Evolutionary conservation across 2,797 vertebrate genomes (phyloP).

Genomic region (Hippocampus kuda): DNA sequence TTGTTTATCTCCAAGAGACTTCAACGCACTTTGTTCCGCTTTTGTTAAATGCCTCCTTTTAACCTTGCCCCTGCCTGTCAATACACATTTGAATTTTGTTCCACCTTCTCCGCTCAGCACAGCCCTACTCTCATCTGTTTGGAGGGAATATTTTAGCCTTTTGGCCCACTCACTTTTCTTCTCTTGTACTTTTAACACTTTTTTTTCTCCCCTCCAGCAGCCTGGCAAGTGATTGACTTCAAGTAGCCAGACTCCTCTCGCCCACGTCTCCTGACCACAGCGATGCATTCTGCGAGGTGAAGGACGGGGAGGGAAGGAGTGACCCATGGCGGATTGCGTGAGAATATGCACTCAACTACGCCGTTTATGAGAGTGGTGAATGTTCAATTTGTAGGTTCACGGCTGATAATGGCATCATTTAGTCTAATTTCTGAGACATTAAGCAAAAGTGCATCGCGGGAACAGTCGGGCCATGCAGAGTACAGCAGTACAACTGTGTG

Average conservation of each 20-base stretch:
- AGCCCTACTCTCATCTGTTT: conserved; percentile 42
- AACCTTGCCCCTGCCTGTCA: conserved; percentile 4
- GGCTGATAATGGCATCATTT: background rate
- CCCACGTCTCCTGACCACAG: conserved; percentile 19
- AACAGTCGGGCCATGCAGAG: conserved; percentile 16
- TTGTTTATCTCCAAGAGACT: background rate
- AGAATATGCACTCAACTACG: background rate
- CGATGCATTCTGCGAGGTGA: background rate
- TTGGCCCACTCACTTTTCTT: conserved; percentile 49
- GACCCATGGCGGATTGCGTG: background rate
- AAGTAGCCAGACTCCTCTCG: conserved; percentile 25
- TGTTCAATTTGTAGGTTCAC: conserved; percentile 3
- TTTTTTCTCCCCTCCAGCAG: conserved; percentile 34
- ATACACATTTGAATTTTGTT: conserved; percentile 9
- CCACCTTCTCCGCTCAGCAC: conserved; percentile 29
- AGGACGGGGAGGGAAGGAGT: background rate
- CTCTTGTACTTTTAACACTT: conserved; percentile 29
- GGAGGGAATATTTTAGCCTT: conserved; percentile 51
- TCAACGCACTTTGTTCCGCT: background rate
- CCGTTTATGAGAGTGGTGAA: background rate
- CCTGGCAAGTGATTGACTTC: conserved; percentile 18
- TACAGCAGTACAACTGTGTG: background rate
- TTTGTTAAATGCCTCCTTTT: background rate
- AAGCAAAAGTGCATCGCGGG: background rate
- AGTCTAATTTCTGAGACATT: background rate